A percentile compares a stretch with the other conserved stretches of the same genome.
These are phyloP conservation scores for Pocillopora grandis DNA, from an alignment of 92 coral and sea anemone species.

Conservation along the genomic window DNA sequence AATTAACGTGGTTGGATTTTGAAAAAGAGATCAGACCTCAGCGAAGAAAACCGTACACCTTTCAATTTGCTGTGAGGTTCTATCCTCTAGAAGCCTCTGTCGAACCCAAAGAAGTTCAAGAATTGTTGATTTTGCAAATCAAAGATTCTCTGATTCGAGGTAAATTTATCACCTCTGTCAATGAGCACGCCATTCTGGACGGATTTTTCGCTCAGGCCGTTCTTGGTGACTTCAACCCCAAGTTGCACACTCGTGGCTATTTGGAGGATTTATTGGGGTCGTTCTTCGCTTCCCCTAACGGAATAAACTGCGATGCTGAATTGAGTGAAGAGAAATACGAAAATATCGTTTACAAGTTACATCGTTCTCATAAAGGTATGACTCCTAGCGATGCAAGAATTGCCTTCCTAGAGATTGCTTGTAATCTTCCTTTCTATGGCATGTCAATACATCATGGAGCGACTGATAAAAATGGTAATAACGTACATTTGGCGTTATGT, in stretches of 20 bases:
- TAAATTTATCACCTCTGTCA: slow-evolving; percentile 61
- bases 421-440: slow-evolving; percentile 70
- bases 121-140: slow-evolving; percentile 77
- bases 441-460: slow-evolving; percentile 77
- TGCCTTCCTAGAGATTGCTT: slow-evolving; percentile 71
- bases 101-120: slow-evolving; percentile 61
- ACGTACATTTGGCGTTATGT: slow-evolving; percentile 68
- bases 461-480: slow-evolving; percentile 66
- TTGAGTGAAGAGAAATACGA: slow-evolving; percentile 78
- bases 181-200: slow-evolving; percentile 80
- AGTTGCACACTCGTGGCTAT: slow-evolving; percentile 83
- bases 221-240: slow-evolving; percentile 80
- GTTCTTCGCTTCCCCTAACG: slow-evolving; percentile 89
- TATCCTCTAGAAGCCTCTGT: slow-evolving; percentile 64
- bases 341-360: slow-evolving; percentile 65
- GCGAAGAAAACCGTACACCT: slow-evolving; percentile 79
- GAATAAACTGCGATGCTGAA: slow-evolving; percentile 81
- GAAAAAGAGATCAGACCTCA: slow-evolving; percentile 71
- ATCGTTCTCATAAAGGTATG: slow-evolving; percentile 79
- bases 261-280: slow-evolving; percentile 81
- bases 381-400: slow-evolving; percentile 70
- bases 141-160: slow-evolving; percentile 88
- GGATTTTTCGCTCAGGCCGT: slow-evolving; percentile 86
- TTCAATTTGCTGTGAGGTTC: slow-evolving; percentile 89
- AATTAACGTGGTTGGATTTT: slow-evolving; percentile 82